Percentiles rank a stretch among this genome's conserved stretches.
These are phyloP conservation scores for Crotalus tigris DNA, from an alignment of 2,113 vertebrate species.

Conservation along the genomic window DNA sequence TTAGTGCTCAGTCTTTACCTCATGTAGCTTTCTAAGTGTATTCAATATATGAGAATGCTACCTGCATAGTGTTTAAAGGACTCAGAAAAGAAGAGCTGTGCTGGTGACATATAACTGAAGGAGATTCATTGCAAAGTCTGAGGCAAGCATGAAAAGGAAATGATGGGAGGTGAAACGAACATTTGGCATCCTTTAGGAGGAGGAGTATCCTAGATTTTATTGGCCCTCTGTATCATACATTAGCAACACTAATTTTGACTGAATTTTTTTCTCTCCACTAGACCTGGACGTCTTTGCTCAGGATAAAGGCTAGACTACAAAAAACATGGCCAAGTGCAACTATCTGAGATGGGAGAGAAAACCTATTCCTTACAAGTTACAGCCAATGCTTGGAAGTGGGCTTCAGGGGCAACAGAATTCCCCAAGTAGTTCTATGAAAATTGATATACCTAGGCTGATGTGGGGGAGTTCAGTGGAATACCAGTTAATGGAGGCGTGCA, in stretches of 20 bases:
- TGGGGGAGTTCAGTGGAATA: neutral
- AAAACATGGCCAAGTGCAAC: slow-evolving; percentile 2
- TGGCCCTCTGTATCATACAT: neutral
- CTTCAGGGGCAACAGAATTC: neutral
- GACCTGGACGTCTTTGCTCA: neutral
- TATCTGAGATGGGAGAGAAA: neutral
- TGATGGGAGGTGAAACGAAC: neutral
- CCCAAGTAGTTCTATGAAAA: neutral
- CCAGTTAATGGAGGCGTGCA: neutral
- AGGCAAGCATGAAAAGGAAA: neutral
- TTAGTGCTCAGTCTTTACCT: neutral
- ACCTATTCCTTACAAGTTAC: neutral
- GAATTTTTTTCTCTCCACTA: neutral
- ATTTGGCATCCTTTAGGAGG: neutral
- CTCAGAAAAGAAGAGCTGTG: neutral
- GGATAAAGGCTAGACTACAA: slow-evolving; percentile 2
- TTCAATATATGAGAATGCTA: neutral
- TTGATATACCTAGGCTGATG: neutral
- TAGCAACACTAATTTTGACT: neutral
- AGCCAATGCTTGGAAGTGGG: neutral
- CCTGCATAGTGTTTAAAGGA: neutral
- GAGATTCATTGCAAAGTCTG: neutral
- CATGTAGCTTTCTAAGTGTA: neutral
- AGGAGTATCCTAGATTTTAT: neutral
- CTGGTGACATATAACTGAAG: neutral